These are phyloP conservation scores for Thysanoteuthis rhombus DNA, from an alignment of 2,888 invertebrate genomes.

Conservation along the genomic window DNA sequence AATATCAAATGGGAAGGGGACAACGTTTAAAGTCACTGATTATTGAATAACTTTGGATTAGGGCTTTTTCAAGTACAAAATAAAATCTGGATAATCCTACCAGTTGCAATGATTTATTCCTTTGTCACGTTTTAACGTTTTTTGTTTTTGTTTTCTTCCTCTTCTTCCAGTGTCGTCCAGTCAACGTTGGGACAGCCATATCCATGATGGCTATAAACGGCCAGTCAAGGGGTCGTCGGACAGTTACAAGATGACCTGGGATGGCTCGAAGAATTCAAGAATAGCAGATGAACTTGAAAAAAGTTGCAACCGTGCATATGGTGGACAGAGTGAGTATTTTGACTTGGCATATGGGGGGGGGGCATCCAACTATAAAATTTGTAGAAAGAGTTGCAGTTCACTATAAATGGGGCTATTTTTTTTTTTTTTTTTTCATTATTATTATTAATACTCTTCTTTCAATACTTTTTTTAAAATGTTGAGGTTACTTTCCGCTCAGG, in stretches of 20 bases:
- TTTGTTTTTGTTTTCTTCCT: too few species aligned
- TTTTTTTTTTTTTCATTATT: too few species aligned
- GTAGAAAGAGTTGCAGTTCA: not conserved
- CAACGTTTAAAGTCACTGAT: too few species aligned
- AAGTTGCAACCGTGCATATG: slow-evolving; percentile 79
- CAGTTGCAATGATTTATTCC: too few species aligned
- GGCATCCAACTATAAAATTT: not conserved
- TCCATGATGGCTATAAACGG: slow-evolving; percentile 43
- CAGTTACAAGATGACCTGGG: slow-evolving; percentile 46
- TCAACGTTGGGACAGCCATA: slow-evolving; percentile 47
- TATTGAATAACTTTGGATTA: too few species aligned
- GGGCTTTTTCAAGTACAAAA: too few species aligned
- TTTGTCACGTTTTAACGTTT: not conserved
- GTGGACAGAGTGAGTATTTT: slow-evolving; percentile 57
- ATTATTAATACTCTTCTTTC: too few species aligned
- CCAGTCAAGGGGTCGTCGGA: slow-evolving; percentile 27
- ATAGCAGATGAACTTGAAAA: slow-evolving; percentile 76
- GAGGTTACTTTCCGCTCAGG: too few species aligned
- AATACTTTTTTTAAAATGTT: too few species aligned
- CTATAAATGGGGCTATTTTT: not conserved
- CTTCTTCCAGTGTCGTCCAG: slow-evolving; percentile 30
- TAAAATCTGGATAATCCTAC: too few species aligned
- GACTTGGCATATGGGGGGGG: not conserved
- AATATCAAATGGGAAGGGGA: too few species aligned
- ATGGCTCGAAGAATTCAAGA: slow-evolving; percentile 51